Evolutionary conservation across 2,797 vertebrate species (phyloP).

Genomic region (Octomys mimax): DNA sequence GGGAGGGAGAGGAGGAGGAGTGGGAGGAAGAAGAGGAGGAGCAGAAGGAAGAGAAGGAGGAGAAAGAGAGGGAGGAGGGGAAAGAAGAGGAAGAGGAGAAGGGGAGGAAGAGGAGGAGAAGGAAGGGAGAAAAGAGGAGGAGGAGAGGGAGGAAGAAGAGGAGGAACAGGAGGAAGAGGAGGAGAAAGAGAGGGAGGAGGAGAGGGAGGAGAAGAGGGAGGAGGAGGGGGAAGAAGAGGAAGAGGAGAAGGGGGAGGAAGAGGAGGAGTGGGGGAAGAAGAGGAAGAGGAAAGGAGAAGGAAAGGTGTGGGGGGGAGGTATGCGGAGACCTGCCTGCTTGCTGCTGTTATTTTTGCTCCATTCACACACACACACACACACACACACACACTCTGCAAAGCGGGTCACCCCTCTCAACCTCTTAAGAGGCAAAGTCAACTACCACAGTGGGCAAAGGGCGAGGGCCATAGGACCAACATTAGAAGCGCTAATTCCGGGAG

Average conservation of each 20-base stretch:
- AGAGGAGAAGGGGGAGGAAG: rapidly evolving
- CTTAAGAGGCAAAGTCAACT: not conserved
- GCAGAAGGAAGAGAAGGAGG: too few relatives aligned
- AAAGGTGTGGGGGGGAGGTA: not conserved
- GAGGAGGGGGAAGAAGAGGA: too few relatives aligned
- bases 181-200: rapidly evolving
- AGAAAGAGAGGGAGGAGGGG: rapidly evolving
- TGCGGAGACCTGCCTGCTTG: not conserved
- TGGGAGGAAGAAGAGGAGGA: too few relatives aligned
- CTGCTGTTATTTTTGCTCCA: too few relatives aligned
- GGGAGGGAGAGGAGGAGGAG: too few relatives aligned
- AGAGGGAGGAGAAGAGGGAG: rapidly evolving
- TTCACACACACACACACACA: too few relatives aligned
- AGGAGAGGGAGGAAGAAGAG: too few relatives aligned
- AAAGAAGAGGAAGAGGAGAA: too few relatives aligned
- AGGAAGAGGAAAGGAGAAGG: rapidly evolving
- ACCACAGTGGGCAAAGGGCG: rapidly evolving
- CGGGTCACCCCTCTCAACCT: rapidly evolving
- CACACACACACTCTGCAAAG: not conserved
- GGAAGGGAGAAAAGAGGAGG: too few relatives aligned
- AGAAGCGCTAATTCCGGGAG: not conserved
- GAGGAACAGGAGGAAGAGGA: rapidly evolving
- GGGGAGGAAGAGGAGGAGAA: rapidly evolving
- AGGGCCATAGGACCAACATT: not conserved
- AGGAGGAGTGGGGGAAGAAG: rapidly evolving